Evolutionary conservation across 2,888 invertebrate genomes (phyloP), one percentile per base, ranked within the genome.

Genomic region (Hyles lineata): DNA sequence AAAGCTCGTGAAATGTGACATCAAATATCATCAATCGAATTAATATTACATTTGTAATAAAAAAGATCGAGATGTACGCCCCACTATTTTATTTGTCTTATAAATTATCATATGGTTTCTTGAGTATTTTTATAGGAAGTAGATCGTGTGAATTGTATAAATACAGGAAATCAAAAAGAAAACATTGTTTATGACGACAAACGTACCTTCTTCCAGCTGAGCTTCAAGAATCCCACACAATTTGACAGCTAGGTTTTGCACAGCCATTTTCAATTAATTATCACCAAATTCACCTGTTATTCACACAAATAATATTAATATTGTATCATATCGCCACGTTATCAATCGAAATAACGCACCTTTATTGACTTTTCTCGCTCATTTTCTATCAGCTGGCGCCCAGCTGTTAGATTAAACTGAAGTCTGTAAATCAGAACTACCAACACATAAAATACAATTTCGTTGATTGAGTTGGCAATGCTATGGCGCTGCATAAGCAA

Each of bases 241-340:
- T 87, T 96, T 96, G 11, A 95, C 95, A 63, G 95, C 95, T 77
- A 96, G 92, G 85, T 96, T 96, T 86, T 95, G 92, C 61, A 85
- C 83, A 70, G 93, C 84, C 94, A 94, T 94, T 80, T 76, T 78
- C 70, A 74, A 71, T 74, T 78, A 82, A 78, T 81, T 70, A 70
- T 76, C 72, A 70, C 73, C 62, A 76, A 82, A 79, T 84, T 78
- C 82, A 87, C 84, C 79, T 85, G 83, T 79, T 80, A 75, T 78
- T 83, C 78, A 83, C 82, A 80, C 79, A 82, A 82, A 82, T 76
- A 76, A 78, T 73, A 73, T 71, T 76, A 76, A 79, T 76, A 80
- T 79, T 77, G 78, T 75, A 78, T 76, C 76, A 69, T 83, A 82
- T 79, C 81, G 83, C 84, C 82, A 85, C 85, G 86, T 87, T 88